These are phyloP conservation scores for Falcunculus frontatus DNA, from an alignment of 2,113 vertebrate genomes.

Conservation along the genomic window DNA sequence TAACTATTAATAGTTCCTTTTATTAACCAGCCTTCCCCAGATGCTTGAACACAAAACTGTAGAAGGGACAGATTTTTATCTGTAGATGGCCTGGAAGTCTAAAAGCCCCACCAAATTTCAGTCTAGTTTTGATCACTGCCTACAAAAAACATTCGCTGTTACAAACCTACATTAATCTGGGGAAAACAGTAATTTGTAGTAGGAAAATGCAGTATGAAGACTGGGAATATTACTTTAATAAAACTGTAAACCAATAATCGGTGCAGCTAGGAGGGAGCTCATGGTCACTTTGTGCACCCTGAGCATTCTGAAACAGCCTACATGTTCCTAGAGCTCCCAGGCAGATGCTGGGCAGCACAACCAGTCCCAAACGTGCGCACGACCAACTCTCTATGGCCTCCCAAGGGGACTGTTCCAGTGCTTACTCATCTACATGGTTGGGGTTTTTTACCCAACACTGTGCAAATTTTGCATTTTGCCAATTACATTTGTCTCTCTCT, in stretches of 20 bases:
- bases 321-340: neutral
- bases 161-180: neutral
- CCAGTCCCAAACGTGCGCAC: neutral
- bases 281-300: neutral
- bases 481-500: neutral
- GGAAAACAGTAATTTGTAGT: neutral
- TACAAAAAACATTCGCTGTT: neutral
- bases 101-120: neutral
- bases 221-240: neutral
- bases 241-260: neutral
- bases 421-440: neutral
- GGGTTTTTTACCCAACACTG: neutral
- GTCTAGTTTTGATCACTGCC: neutral
- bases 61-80: neutral
- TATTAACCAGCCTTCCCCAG: neutral
- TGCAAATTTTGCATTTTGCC: neutral
- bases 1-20: neutral
- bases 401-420: neutral
- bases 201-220: neutral
- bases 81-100: neutral
- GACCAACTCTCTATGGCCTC: fast-evolving
- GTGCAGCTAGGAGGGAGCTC: neutral
- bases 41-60: neutral
- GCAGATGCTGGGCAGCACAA: neutral
- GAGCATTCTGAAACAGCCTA: neutral